phyloP scores from a whole-genome alignment of 2,888 invertebrate genomes.

The Drosophila nr. medialis region DNA sequence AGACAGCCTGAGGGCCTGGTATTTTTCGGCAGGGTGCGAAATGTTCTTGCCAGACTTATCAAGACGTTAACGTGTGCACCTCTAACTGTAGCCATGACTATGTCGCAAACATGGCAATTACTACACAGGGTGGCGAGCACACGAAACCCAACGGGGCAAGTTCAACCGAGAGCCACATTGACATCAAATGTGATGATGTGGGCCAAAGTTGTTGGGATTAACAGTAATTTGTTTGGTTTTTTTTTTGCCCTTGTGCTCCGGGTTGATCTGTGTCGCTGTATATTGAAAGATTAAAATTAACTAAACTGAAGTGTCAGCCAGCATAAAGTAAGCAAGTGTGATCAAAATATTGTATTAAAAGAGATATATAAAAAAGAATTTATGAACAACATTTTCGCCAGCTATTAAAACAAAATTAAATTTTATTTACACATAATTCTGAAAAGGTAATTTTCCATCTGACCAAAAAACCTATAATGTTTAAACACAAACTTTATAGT shows the following conservation, averaged over 20 bases:
- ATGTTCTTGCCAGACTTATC: slow-evolving; percentile 29
- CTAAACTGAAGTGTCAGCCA: not conserved
- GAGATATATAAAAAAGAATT: too few relatives aligned
- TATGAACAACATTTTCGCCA: not conserved
- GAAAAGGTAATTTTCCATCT: not conserved
- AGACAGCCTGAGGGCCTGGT: not conserved
- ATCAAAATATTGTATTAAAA: not conserved
- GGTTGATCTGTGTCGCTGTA: not conserved
- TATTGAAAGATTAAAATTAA: slow-evolving; percentile 4
- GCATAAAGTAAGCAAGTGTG: not conserved
- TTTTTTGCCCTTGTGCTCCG: not conserved
- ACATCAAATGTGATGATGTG: slow-evolving; percentile 5
- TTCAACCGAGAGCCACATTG: slow-evolving; percentile 2
- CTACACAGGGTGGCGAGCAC: not conserved
- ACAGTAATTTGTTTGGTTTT: not conserved
- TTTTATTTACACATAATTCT: not conserved
- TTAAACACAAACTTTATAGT: not conserved
- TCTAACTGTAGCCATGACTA: slow-evolving; percentile 25
- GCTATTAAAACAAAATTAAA: not conserved
- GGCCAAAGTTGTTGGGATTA: slow-evolving; percentile 4
- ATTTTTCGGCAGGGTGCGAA: slow-evolving; percentile 8
- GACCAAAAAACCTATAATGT: not conserved
- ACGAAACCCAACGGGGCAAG: not conserved
- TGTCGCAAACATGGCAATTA: slow-evolving; percentile 25
- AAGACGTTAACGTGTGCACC: slow-evolving; percentile 44